Evolutionary conservation across 2,797 vertebrate species (phyloP), one percentile per base, ranked within the genome.

Genomic region (Tarsius wallacei): DNA sequence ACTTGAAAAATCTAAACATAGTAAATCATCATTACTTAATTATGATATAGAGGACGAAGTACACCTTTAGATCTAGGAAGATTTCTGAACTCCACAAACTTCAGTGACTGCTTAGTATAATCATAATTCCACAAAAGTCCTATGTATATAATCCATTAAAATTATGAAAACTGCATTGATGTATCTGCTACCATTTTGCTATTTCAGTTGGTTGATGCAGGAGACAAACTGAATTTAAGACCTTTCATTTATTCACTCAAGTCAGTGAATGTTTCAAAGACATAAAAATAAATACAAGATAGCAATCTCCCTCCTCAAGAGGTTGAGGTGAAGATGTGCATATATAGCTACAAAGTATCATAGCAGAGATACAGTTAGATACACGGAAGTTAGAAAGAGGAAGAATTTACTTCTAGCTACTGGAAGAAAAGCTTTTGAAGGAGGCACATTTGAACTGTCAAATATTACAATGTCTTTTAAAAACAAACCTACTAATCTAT

Each of bases 241-340:
- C 64, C 22, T 93, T 87, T 97, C 76, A 76, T 84, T 87, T 68
- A 93, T 57, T 93, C 78, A 89, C 13, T 73, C 53, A 90, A 96
- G n/a, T 68, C 33, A 84, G 55, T 85, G 59, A 71, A 28, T 85
- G 26, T 36, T 87, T 42, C 42, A 61, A 94, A 63, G 89, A 36
- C 33, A 80, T 71, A 89, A 93, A 93, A 77, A 80, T 70, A 33
- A 96, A 61, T 57, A 82, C 47, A 76, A 93, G 36, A 53, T 12
- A 93, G 47, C n/a, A 0, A 42, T 42, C 42, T 42, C 42, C 42
- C 15, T 76, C 47, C 73, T 91, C 36, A 59, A 81, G 31, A 71
- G 71, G 11, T 19, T 36, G 36, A 19, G 36, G 68, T 73, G 84
- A 57, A 89, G 42, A 91, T 78, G 12, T 3, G 61, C 26, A 81